Conservation (phyloP, 2,797 vertebrate species). For the Cephalopachus bancanus region DNA sequence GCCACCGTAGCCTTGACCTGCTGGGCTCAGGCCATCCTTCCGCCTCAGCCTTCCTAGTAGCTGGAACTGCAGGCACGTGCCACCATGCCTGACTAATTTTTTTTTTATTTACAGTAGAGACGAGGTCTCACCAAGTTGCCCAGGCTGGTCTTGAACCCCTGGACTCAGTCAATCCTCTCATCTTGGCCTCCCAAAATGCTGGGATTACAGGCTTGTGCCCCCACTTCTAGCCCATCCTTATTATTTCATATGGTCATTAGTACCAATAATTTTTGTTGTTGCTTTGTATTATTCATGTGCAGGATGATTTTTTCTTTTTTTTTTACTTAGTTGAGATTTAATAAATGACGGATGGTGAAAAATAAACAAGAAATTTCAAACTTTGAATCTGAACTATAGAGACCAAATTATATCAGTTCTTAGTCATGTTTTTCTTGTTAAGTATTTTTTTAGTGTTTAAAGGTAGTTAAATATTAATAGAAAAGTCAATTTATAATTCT, state of each 20-base stretch:
- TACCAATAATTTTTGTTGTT: conserved; percentile 31
- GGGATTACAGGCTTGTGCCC: too few relatives aligned
- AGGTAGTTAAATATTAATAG: conserved; percentile 40
- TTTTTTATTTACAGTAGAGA: too few relatives aligned
- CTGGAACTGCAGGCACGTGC: too few relatives aligned
- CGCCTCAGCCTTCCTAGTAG: too few relatives aligned
- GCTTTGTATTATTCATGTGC: conserved; percentile 26
- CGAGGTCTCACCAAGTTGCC: too few relatives aligned
- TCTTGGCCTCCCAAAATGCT: too few relatives aligned
- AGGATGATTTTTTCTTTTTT: not conserved
- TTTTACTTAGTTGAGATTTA: not conserved
- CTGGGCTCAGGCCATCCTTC: too few relatives aligned
- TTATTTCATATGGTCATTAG: not conserved
- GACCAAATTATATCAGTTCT: conserved; percentile 18
- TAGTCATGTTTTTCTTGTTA: conserved; percentile 30
- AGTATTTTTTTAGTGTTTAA: conserved; percentile 36
- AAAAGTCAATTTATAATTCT: conserved; percentile 6
- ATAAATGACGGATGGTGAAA: conserved; percentile 32
- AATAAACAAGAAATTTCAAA: conserved; percentile 30
- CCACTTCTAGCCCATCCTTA: too few relatives aligned
- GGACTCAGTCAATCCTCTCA: too few relatives aligned
- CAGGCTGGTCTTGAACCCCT: too few relatives aligned
- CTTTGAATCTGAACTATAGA: not conserved
- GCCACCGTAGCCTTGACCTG: too few relatives aligned
- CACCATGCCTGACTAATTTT: too few relatives aligned